A percentile compares a stretch with the other conserved stretches of the same genome.
Conservation (phyloP, 2,797 vertebrate genomes). For the Pogoniulus pusillus region DNA sequence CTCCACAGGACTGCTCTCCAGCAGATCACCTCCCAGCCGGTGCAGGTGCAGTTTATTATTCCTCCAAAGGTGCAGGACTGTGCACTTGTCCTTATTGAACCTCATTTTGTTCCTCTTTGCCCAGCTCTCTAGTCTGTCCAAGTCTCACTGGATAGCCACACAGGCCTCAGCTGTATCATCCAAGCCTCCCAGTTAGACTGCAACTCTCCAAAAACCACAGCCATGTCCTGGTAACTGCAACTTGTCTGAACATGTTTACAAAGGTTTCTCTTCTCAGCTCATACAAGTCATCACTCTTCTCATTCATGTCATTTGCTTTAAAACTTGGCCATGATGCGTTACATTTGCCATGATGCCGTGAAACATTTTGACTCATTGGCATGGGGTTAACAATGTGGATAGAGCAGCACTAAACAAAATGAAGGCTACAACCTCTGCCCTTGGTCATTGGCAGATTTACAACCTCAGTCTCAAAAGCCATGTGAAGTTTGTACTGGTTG, state of each 20-base stretch:
- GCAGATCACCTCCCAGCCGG: too few relatives aligned
- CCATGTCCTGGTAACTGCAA: not conserved
- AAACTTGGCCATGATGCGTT: not conserved
- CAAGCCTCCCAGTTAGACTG: too few relatives aligned
- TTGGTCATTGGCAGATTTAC: constrained; percentile 49
- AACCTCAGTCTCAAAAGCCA: constrained; percentile 7
- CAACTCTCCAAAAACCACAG: not conserved
- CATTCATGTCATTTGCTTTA: not conserved
- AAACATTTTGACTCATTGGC: not conserved
- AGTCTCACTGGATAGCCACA: too few relatives aligned
- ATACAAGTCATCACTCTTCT: constrained; percentile 13
- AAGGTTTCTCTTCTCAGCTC: not conserved
- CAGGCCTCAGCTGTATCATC: too few relatives aligned
- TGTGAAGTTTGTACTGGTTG: constrained; percentile 19
- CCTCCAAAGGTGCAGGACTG: too few relatives aligned
- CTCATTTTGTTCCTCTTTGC: too few relatives aligned
- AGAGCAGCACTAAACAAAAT: constrained; percentile 17
- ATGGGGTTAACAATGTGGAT: not conserved
- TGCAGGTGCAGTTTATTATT: too few relatives aligned
- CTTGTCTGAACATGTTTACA: not conserved
- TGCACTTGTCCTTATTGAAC: too few relatives aligned
- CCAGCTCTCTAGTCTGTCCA: too few relatives aligned
- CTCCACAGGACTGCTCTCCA: too few relatives aligned
- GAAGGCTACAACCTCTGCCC: constrained; percentile 43
- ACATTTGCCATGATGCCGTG: not conserved